These are phyloP conservation scores for Xiphophorus birchmanni DNA, from an alignment of 2,797 vertebrate genomes.

Conservation along the genomic window DNA sequence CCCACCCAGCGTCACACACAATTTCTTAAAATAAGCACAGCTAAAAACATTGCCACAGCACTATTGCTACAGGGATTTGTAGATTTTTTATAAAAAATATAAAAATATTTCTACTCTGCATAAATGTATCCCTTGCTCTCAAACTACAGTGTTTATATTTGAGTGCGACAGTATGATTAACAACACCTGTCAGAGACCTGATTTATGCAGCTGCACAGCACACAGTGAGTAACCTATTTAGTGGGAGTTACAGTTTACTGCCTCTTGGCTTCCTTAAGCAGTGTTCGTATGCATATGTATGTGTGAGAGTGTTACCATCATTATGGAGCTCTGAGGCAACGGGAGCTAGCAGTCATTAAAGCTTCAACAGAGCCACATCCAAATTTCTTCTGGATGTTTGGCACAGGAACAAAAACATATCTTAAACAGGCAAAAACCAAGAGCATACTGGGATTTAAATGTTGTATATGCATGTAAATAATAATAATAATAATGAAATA, in stretches of 20 bases:
- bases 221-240: constrained; percentile 57
- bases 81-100: constrained; percentile 30
- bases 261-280: constrained; percentile 33
- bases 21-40: background rate
- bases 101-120: constrained; percentile 17
- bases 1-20: background rate
- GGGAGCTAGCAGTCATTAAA: constrained; percentile 35
- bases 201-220: constrained; percentile 52
- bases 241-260: constrained; percentile 47
- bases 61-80: constrained; percentile 20
- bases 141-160: constrained; percentile 40
- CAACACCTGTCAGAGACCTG: constrained; percentile 40
- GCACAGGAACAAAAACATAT: constrained; percentile 10
- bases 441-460: background rate
- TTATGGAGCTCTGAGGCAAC: constrained; percentile 34
- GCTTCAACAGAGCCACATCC: constrained; percentile 30
- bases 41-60: background rate
- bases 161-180: constrained; percentile 47
- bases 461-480: background rate
- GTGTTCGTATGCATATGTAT: background rate
- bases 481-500: background rate
- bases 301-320: constrained; percentile 27
- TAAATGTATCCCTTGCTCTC: constrained; percentile 7
- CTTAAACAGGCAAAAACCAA: constrained; percentile 6
- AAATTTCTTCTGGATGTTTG: constrained; percentile 24